Base-by-base conservation (phyloP, 1,140 invertebrate genomes). In the Bemisia tabaci region DNA sequence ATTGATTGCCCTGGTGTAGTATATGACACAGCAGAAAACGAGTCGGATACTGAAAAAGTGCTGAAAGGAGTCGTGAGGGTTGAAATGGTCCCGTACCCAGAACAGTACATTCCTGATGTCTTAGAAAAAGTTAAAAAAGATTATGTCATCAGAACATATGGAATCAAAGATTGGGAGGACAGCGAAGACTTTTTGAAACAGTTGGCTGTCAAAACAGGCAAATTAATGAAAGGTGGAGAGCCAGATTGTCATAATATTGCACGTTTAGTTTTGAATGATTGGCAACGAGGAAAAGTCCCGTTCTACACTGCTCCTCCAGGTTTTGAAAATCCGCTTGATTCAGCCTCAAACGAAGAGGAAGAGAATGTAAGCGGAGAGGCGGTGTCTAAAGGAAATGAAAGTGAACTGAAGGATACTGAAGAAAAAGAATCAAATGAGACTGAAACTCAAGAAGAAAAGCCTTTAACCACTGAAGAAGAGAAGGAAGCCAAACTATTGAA, bases 1-100 rank as follows among this genome's bases (percentile, higher is more conserved):
- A 98, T 99, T 70, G 97, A 99, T 82, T 99, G 97, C 82, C 97
- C 97, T 24, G 97, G 97, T 60, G 89, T 99, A 69, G 97, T 99
- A 24, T 97, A 98, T 81, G 94, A 95, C 17, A 90, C 90, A 2
- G 85, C 88, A 59, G 95, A 96, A 79, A 86, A 86, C 5, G 95
- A 96, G 80, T 87, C 87, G 2, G 95, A 98, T 71, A 90, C 90
- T 1, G 95, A 99, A 72, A 95, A 97, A 77, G 95, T 99, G 59
- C 79, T 99, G 0, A 98, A 98, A 77, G 90, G 92, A 64, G 91
- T 94, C 65, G 95, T 99, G 0, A 83, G 97, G 70, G 93, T 98
- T 1, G 97, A 99, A 80, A 82, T 97, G 64, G 85, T 99, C 1
- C 87, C 92, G 72, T 86, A 88, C 77, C 97, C 97, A 21, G 94